These are phyloP conservation scores for Cydia strobilella DNA, from an alignment of 1,140 invertebrate species.

Conservation along the genomic window DNA sequence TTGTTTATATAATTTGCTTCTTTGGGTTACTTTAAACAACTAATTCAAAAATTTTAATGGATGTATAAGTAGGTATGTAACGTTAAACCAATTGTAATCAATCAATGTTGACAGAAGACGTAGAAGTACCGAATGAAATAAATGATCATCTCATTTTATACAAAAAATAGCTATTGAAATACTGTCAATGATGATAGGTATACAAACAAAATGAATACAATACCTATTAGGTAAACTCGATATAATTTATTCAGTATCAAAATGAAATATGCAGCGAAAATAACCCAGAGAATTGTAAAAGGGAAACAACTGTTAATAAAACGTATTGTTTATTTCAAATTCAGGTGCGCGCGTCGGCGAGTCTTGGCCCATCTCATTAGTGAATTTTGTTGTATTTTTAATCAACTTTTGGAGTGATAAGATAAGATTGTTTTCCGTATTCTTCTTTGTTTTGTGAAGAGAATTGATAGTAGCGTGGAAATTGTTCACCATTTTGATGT, in stretches of 20 bases:
- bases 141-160: no score
- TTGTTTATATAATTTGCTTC: no score
- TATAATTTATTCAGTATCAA: neutral
- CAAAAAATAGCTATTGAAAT: no score
- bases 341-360: neutral
- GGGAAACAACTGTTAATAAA: slow-evolving; percentile 21
- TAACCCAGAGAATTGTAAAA: neutral
- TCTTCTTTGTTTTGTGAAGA: neutral
- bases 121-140: no score
- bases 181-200: no score
- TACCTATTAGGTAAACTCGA: neutral
- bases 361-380: slow-evolving; percentile 9
- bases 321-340: slow-evolving; percentile 25
- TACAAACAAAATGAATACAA: neutral
- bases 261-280: slow-evolving; percentile 15
- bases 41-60: no score
- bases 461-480: neutral
- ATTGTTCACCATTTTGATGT: neutral
- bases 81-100: no score
- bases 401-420: neutral
- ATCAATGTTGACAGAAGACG: no score
- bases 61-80: no score
- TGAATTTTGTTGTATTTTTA: slow-evolving; percentile 5
- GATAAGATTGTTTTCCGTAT: neutral
- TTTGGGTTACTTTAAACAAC: no score